A percentile compares a stretch with the other conserved stretches of the same genome.
These are phyloP conservation scores for Alca torda DNA, from an alignment of 2,797 vertebrate species.

Conservation along the genomic window DNA sequence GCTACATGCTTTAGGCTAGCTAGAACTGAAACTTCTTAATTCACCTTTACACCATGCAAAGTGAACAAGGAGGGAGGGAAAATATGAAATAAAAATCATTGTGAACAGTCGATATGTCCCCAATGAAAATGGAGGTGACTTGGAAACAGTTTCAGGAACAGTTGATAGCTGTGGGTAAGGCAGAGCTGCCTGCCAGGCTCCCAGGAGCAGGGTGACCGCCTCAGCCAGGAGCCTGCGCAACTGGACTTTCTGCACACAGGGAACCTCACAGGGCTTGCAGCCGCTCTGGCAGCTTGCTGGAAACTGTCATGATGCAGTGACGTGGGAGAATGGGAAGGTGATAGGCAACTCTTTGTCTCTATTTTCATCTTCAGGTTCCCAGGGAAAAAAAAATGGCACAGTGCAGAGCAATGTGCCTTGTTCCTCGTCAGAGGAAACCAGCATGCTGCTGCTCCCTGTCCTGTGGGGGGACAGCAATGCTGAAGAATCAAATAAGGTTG, in stretches of 20 bases:
- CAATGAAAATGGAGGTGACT: neutral
- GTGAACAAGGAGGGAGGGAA: neutral
- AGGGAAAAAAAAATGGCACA: neutral
- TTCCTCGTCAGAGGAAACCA: neutral
- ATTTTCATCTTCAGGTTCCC: neutral
- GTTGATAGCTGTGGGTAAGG: neutral
- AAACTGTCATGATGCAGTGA: neutral
- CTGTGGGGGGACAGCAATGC: neutral
- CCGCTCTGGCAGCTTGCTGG: neutral
- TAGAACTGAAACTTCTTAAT: neutral
- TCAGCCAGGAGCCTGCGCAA: neutral
- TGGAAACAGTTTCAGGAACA: neutral
- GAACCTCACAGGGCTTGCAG: neutral
- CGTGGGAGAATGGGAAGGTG: neutral
- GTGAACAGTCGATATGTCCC: neutral
- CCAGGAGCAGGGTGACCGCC: neutral
- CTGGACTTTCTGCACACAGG: fast-evolving
- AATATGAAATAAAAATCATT: neutral
- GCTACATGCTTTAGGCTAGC: neutral
- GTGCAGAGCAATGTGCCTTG: fast-evolving
- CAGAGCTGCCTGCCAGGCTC: neutral
- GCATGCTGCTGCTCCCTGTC: neutral
- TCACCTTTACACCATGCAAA: neutral
- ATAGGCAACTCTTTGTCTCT: neutral
- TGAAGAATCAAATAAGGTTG: neutral